Conservation (phyloP, 2,797 vertebrate species). For the Luscinia megarhynchos region DNA sequence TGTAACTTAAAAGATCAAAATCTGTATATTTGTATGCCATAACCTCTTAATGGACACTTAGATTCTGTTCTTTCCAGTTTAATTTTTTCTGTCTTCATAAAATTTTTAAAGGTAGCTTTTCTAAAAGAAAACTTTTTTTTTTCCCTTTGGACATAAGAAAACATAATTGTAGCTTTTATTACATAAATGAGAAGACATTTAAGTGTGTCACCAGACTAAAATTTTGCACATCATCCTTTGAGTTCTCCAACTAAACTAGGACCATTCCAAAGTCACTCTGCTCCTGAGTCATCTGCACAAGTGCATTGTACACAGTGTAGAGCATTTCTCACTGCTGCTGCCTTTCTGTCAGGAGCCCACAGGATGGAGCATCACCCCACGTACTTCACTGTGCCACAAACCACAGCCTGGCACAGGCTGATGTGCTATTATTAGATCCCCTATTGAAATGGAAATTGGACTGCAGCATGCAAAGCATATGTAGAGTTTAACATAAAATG, state of each 20-base stretch:
- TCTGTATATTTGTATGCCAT: neutral
- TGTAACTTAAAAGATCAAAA: neutral
- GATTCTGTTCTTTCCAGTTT: neutral
- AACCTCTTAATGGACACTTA: neutral
- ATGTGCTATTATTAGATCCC: neutral
- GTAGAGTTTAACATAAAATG: neutral
- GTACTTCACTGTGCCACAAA: neutral
- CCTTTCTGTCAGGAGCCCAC: neutral
- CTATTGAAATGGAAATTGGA: slow-evolving; percentile 4
- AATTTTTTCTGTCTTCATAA: neutral
- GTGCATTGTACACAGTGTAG: rapidly evolving
- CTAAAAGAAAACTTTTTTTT: neutral
- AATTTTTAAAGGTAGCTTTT: neutral
- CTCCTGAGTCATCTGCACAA: neutral
- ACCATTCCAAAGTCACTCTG: neutral
- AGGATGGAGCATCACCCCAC: neutral
- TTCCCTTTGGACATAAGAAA: neutral
- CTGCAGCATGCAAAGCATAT: neutral
- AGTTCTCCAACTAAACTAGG: neutral
- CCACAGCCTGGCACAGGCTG: neutral
- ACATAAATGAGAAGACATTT: neutral
- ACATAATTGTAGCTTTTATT: neutral
- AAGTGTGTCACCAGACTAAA: neutral
- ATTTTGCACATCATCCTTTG: neutral
- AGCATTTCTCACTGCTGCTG: neutral